These are phyloP conservation scores for Amphibalanus amphitrite DNA, from an alignment of 1,140 invertebrate species.

Conservation along the genomic window DNA sequence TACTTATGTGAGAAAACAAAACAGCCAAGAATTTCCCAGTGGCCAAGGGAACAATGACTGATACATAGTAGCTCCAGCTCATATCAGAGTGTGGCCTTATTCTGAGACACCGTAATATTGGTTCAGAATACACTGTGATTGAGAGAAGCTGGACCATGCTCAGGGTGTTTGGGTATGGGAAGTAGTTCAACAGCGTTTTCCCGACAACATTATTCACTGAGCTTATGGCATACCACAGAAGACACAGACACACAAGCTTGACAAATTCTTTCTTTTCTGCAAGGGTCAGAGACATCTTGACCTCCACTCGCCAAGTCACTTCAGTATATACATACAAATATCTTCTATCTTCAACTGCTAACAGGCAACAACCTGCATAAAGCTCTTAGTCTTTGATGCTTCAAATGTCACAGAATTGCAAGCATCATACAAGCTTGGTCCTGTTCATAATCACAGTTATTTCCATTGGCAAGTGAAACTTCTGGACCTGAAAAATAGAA, in stretches of 20 bases:
- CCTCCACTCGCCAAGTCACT: no score
- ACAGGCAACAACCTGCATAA: no score
- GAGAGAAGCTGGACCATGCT: neutral
- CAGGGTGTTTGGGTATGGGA: neutral
- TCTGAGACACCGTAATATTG: neutral
- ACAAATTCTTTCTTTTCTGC: neutral
- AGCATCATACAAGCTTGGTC: no score
- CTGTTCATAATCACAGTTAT: no score
- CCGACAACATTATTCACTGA: neutral
- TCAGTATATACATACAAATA: no score
- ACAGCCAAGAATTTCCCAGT: constrained; percentile 35
- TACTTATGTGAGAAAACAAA: constrained; percentile 33
- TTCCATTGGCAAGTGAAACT: no score
- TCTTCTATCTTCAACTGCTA: no score
- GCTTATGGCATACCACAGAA: constrained; percentile 1
- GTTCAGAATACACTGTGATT: neutral
- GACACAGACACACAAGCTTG: neutral
- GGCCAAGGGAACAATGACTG: neutral
- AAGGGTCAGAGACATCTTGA: neutral
- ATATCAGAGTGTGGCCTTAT: neutral
- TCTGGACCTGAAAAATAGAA: no score
- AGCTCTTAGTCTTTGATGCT: no score
- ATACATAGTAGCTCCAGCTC: neutral
- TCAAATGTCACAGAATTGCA: no score
- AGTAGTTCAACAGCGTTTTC: neutral